These are phyloP conservation scores for Brenthis daphne DNA, from an alignment of 2,888 invertebrate genomes.

Conservation along the genomic window DNA sequence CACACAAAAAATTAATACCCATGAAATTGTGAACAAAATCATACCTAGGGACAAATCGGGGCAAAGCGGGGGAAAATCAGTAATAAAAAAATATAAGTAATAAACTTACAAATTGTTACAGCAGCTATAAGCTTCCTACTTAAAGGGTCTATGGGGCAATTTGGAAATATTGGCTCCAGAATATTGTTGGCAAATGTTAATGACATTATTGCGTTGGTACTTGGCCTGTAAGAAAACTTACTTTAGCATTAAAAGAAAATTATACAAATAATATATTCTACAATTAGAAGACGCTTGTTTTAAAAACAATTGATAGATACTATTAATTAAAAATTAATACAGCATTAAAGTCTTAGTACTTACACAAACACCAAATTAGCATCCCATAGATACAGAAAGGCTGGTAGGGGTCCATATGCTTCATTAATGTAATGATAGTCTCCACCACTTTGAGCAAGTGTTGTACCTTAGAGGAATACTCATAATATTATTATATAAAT, in stretches of 20 bases:
- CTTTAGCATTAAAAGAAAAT: neutral
- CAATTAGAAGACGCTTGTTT: neutral
- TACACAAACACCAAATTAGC: slow-evolving; percentile 98
- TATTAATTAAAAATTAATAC: neutral
- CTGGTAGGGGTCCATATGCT: slow-evolving; percentile 94
- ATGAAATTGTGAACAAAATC: neutral
- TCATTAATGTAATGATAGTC: slow-evolving; percentile 98
- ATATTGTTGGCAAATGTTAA: slow-evolving; percentile 97
- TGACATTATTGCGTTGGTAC: slow-evolving; percentile 98
- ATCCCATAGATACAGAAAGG: slow-evolving; percentile 98
- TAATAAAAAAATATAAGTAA: slow-evolving; percentile 2
- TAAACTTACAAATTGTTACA: slow-evolving; percentile 88
- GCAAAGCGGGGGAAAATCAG: neutral
- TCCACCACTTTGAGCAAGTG: slow-evolving; percentile 96
- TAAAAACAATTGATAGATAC: too few species aligned
- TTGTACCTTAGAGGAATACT: slow-evolving; percentile 73
- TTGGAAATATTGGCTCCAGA: slow-evolving; percentile 92
- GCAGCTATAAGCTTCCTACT: slow-evolving; percentile 90
- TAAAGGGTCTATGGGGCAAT: slow-evolving; percentile 86
- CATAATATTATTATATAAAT: neutral
- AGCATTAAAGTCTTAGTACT: slow-evolving; percentile 62
- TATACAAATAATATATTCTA: neutral
- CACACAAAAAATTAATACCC: too few species aligned
- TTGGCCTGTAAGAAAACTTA: slow-evolving; percentile 85
- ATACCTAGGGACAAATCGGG: neutral